Conservation (phyloP, 2,797 vertebrate genomes). For the Botia kubotai region DNA sequence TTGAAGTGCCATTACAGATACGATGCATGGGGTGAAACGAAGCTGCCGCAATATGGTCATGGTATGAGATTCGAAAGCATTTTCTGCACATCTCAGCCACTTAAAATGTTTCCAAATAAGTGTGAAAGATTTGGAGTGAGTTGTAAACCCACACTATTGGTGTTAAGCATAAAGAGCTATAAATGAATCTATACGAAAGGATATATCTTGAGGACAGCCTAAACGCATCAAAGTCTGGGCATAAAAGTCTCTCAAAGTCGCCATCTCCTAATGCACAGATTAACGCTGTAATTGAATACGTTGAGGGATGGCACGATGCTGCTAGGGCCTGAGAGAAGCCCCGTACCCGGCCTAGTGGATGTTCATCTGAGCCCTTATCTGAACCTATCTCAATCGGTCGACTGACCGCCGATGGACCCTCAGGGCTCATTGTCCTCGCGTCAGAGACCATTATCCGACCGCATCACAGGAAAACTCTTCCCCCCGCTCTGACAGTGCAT, state of each 20-base stretch:
- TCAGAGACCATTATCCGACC: constrained; percentile 81
- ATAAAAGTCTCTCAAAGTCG: constrained; percentile 48
- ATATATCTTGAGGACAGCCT: constrained; percentile 40
- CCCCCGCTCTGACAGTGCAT: constrained; percentile 75
- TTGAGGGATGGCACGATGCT: constrained; percentile 38
- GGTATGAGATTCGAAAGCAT: neutral
- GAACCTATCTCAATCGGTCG: constrained; percentile 66
- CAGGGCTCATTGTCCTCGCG: constrained; percentile 79
- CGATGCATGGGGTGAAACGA: neutral
- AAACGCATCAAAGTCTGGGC: constrained; percentile 45
- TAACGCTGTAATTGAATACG: constrained; percentile 64
- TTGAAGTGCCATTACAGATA: constrained; percentile 53
- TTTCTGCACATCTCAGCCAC: neutral
- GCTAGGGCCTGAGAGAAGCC: neutral
- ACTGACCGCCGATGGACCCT: constrained; percentile 75
- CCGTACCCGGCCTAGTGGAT: constrained; percentile 31
- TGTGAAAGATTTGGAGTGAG: constrained; percentile 52
- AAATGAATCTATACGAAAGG: constrained; percentile 42
- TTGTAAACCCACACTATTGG: constrained; percentile 41
- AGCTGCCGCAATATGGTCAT: neutral
- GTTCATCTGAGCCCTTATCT: constrained; percentile 64
- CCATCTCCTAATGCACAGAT: constrained; percentile 50
- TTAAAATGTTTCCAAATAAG: constrained; percentile 9
- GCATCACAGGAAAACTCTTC: constrained; percentile 75
- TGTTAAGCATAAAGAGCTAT: constrained; percentile 19